phyloP scores from a whole-genome alignment of 2,113 vertebrate genomes.

The Aegithalos caudatus region DNA sequence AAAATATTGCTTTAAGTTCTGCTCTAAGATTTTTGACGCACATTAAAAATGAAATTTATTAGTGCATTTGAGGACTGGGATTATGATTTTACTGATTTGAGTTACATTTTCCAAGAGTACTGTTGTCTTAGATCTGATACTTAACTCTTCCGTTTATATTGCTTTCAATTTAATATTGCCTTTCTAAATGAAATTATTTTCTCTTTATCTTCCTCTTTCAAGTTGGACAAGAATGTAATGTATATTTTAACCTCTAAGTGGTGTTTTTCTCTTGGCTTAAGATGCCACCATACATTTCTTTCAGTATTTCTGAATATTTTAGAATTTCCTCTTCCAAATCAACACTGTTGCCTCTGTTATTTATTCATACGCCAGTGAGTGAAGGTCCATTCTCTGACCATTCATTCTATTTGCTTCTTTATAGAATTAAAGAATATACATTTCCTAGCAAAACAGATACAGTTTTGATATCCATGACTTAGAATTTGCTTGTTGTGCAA shows the following conservation, averaged over 20 bases:
- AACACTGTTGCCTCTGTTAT: background rate
- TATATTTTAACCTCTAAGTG: background rate
- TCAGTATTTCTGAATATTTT: background rate
- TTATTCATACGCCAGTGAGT: background rate
- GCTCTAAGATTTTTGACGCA: background rate
- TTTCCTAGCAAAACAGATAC: background rate
- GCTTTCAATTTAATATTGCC: background rate
- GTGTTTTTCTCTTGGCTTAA: background rate
- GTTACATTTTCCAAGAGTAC: background rate
- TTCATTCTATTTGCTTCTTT: background rate
- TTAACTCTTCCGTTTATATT: background rate
- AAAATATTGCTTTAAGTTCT: background rate
- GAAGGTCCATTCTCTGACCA: background rate
- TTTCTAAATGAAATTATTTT: background rate
- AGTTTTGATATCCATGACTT: background rate
- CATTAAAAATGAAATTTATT: background rate
- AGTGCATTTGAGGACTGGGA: background rate
- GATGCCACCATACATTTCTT: background rate
- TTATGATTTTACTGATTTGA: background rate
- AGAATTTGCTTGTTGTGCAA: slow-evolving; percentile 43
- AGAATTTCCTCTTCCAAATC: background rate
- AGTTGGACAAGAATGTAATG: background rate
- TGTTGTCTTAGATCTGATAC: background rate
- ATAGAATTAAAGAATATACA: background rate
- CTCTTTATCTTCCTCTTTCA: background rate